Base-by-base conservation (phyloP, 2,888 invertebrate species). In the Linyphia triangularis region DNA sequence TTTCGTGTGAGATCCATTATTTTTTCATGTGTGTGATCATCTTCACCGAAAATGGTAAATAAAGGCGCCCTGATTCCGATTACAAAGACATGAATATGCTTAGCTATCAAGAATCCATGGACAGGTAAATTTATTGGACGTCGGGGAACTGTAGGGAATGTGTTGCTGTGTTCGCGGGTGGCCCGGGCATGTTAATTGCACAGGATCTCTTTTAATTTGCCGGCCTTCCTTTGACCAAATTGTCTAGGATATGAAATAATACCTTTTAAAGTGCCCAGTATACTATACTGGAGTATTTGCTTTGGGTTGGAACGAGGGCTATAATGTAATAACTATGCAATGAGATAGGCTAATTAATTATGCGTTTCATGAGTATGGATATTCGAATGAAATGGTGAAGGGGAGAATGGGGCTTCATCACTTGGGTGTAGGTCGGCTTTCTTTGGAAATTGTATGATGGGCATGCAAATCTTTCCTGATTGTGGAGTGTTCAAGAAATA, bases 51-150 rank as follows among this genome's bases (percentile, higher is more conserved):
- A 79, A 85, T 79, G 79, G 79, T 37, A 67, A 88, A 82, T 82
- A 81, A 88, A 88, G 81, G 86, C 81, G 81, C 86, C 86, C 81
- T 81, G 86, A 81, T 88, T 81, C 81, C 73, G 81, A 88, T 88
- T 88, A 82, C 81, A 75, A 67, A 81, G 86, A 88, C 81, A 88
- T 88, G 86, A 81, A 88, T 81, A 81, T 81, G 81, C 81, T 63
- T 57, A 37, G 59, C 73, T 75, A 85, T 85, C 78, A 75, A 51
- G 83, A 51, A 84, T 13, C 67, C 69, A 78, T 77, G 85, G 79
- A 79, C 63, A 57, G 24, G 51, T 26, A 40, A 63, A 82, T 81
- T 88, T 88, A 81, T 88, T 67, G 81, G 81, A 33, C 37, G 33
- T 33, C n/a, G 63, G 67, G 16, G 59, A 59, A 73, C 30, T 33